Conservation (phyloP, 2,888 invertebrate species). For the Drosophila barbarae region DNA sequence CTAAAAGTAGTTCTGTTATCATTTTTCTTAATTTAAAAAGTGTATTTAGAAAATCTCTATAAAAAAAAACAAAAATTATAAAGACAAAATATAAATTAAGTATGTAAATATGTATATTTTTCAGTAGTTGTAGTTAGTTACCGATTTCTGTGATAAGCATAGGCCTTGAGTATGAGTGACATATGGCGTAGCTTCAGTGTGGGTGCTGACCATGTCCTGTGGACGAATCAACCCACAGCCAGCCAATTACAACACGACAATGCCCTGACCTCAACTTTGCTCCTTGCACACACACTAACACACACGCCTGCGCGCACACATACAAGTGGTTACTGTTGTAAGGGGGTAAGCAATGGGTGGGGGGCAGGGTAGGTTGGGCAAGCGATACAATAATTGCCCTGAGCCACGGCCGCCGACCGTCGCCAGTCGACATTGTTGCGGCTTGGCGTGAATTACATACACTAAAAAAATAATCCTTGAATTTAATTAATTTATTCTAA, state of each 20-base stretch:
- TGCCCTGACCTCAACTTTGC: slow-evolving; percentile 30
- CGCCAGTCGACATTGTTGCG: slow-evolving; percentile 52
- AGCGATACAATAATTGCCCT: slow-evolving; percentile 72
- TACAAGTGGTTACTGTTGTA: slow-evolving; percentile 32
- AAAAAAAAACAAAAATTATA: neutral
- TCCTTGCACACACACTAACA: slow-evolving; percentile 21
- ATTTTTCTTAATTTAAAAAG: neutral
- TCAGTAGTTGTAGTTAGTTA: neutral
- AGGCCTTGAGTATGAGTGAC: slow-evolving; percentile 1
- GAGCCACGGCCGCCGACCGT: slow-evolving; percentile 43
- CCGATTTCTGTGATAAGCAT: slow-evolving; percentile 5
- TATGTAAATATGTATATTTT: neutral
- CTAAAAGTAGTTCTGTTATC: neutral
- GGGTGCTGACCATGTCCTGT: slow-evolving; percentile 14
- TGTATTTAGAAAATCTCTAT: no score
- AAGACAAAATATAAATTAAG: neutral
- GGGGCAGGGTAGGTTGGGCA: slow-evolving; percentile 42
- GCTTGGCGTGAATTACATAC: slow-evolving; percentile 54
- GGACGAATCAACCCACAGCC: slow-evolving; percentile 10
- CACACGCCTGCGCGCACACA: slow-evolving; percentile 1
- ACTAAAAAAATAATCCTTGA: neutral
- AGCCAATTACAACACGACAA: slow-evolving; percentile 38
- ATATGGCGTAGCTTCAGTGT: slow-evolving; percentile 7
- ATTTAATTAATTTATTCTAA: neutral
- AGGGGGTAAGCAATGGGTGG: slow-evolving; percentile 25